phyloP scores from a whole-genome alignment of 2,113 vertebrate genomes.

The Ursus arctos region DNA sequence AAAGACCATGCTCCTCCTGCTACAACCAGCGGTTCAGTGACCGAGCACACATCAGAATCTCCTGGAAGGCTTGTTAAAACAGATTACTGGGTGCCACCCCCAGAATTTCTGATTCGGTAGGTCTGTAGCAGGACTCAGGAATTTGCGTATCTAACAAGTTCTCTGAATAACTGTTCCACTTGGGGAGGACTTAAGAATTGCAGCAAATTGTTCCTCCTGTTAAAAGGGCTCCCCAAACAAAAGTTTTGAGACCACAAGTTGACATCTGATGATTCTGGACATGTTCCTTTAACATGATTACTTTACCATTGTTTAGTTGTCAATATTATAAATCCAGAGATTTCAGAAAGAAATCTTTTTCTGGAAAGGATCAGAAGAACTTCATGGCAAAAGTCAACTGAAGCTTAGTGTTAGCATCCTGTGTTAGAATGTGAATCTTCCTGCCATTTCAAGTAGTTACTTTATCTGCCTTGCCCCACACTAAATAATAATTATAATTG shows the following conservation, averaged over 20 bases:
- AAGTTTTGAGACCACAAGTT: background rate
- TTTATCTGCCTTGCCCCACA: background rate
- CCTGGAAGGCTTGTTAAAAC: background rate
- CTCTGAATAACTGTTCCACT: background rate
- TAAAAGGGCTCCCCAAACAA: background rate
- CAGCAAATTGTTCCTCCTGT: background rate
- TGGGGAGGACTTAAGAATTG: background rate
- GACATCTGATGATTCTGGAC: background rate
- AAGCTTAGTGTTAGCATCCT: background rate
- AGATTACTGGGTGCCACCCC: background rate
- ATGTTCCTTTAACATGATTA: background rate
- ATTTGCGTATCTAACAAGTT: background rate
- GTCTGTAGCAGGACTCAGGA: background rate
- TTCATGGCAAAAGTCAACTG: background rate
- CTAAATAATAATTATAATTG: background rate
- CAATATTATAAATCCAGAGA: background rate
- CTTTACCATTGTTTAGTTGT: background rate
- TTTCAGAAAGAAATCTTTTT: background rate
- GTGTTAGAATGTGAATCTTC: background rate
- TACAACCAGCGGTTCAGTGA: background rate
- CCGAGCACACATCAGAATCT: background rate
- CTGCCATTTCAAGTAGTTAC: background rate
- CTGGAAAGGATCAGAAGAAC: background rate
- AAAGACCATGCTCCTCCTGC: background rate
- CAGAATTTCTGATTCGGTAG: background rate